A percentile compares a stretch with the other conserved stretches of the same genome.
Evolutionary conservation across 2,797 vertebrate genomes (phyloP).

Genomic region (Botia kubotai): DNA sequence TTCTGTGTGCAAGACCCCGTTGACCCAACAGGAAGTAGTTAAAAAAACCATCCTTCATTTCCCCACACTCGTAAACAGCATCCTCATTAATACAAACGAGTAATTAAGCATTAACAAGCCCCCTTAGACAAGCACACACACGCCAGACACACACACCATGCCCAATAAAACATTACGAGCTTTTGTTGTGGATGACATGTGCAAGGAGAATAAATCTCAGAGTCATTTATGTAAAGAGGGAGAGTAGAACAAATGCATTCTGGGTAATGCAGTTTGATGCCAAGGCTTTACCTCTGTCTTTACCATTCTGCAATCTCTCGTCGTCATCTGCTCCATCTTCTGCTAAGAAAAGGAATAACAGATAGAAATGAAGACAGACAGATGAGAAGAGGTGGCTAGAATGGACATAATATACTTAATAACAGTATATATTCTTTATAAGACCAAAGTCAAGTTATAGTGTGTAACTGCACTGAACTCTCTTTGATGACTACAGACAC

Average conservation of each 20-base stretch:
- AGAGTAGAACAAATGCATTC: background rate
- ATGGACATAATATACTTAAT: too few species aligned
- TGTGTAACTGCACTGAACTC: too few species aligned
- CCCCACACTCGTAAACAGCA: slow-evolving; percentile 48
- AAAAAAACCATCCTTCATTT: slow-evolving; percentile 35
- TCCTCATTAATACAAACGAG: slow-evolving; percentile 58
- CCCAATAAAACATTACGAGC: slow-evolving; percentile 45
- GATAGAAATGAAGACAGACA: background rate
- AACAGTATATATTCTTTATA: too few species aligned
- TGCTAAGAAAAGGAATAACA: slow-evolving; percentile 36
- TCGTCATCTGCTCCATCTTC: slow-evolving; percentile 86
- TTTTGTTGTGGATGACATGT: slow-evolving; percentile 12
- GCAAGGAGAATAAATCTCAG: slow-evolving; percentile 11
- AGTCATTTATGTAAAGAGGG: background rate
- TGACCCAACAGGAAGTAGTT: slow-evolving; percentile 54
- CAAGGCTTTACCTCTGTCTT: slow-evolving; percentile 84
- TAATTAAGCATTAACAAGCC: slow-evolving; percentile 57
- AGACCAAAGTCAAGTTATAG: too few species aligned
- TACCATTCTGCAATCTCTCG: slow-evolving; percentile 86
- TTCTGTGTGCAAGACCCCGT: slow-evolving; percentile 33
- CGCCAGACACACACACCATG: slow-evolving; percentile 22
- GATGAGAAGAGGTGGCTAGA: background rate
- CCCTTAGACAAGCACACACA: slow-evolving; percentile 25
- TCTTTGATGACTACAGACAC: too few species aligned
- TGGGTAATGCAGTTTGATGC: slow-evolving; percentile 34